Base-by-base conservation (phyloP, 2,797 vertebrate species). In the Gymnodraco acuticeps region DNA sequence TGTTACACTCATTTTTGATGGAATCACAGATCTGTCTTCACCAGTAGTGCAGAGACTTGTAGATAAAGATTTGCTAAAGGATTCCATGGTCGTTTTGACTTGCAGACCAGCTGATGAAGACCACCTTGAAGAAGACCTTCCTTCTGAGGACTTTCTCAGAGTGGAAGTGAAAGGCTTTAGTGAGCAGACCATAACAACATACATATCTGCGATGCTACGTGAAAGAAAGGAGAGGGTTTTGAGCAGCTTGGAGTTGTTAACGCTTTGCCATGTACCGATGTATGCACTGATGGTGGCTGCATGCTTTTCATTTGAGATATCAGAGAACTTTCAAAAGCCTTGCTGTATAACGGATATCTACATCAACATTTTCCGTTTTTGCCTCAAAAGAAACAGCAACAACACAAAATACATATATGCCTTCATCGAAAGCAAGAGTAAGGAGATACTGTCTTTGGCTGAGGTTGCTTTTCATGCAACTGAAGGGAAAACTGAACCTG, bases 261-360 rank as follows among this genome's bases (percentile, higher is more conserved):
- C 86, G 78, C 88, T 93, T 10, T 92, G 88, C 19, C 80, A 93
- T 7, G 84, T 91, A 11, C 92, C 90, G 3, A 67, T 89, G 83
- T 88, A 89, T 43, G 89, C 92, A 1, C 72, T 84, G 20, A 88
- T 91, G 86, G 64, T 89, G 58, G 80, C 71, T 16, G 56, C 10
- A 46, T 89, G 73, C 20, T 64, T 78, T 69, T 73, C 63, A 54
- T 80, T 3, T 1, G 19, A 27, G 16, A 61, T 45, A 17, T 12
- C 61, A 11, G 14, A 61, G 33, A 6, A 17, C 5, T 38, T 10
- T 15, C 43, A 31, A 42, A 74, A 81, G 59, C 64, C 75, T 0
- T 60, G 47, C 63, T 75, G 64, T 3, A 41, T 64, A 0, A 78
- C 77, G 38, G 80, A 86, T 43, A 78, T 83, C 10, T 78, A 75